Percentiles rank a stretch among this genome's conserved stretches.
These are phyloP conservation scores for Phataginus tetradactyla DNA, from an alignment of 2,797 vertebrate species.

Conservation along the genomic window DNA sequence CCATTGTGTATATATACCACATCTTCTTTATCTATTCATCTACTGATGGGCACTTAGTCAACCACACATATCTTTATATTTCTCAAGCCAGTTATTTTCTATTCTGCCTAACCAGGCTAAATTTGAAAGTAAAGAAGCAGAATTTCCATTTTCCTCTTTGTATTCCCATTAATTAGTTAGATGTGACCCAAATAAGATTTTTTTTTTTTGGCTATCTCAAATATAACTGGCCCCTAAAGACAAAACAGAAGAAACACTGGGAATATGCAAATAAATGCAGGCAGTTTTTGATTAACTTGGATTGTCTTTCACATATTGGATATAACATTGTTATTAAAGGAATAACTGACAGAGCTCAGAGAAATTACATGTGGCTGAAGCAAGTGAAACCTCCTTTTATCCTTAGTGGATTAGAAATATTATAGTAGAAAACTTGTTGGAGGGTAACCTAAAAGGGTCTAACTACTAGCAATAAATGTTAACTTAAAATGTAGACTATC, in stretches of 20 bases:
- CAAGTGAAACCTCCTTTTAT: neutral
- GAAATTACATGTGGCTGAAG: neutral
- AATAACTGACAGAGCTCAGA: neutral
- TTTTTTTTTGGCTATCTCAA: constrained; percentile 43
- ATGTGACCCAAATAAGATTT: constrained; percentile 45
- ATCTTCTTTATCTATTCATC: no score
- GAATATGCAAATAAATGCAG: constrained; percentile 33
- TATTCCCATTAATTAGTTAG: constrained; percentile 71
- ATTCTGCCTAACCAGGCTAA: constrained; percentile 47
- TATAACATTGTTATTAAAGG: constrained; percentile 19
- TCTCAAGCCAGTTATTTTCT: constrained; percentile 62
- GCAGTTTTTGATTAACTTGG: neutral
- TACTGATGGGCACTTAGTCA: neutral
- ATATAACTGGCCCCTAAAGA: constrained; percentile 48
- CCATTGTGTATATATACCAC: no score
- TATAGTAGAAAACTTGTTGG: neutral
- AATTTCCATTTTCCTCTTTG: constrained; percentile 52
- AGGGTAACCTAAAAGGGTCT: neutral
- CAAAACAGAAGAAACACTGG: constrained; percentile 58
- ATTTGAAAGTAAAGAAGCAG: constrained; percentile 73
- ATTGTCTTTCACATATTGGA: neutral
- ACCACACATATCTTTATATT: constrained; percentile 57
- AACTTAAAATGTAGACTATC: neutral
- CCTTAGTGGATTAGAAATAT: neutral
- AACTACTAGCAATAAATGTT: neutral